phyloP scores from a whole-genome alignment of 2,113 vertebrate genomes.

The Lipophrys pholis region DNA sequence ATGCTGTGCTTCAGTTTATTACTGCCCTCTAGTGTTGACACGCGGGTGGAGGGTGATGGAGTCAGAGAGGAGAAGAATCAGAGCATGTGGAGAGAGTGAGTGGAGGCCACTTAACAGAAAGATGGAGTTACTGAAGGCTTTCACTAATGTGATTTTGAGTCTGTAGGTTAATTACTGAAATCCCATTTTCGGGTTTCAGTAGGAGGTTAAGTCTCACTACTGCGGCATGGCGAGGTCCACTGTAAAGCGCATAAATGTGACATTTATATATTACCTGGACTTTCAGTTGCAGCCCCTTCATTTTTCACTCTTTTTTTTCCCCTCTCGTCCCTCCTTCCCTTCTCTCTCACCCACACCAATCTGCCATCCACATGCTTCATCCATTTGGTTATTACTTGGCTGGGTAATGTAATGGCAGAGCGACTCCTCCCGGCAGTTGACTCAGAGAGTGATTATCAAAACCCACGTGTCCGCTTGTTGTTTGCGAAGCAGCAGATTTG shows the following conservation, averaged over 20 bases:
- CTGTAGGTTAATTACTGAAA: slow-evolving; percentile 60
- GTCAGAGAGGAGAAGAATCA: neutral
- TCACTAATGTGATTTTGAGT: slow-evolving; percentile 23
- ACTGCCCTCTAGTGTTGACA: slow-evolving; percentile 64
- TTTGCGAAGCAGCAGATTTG: slow-evolving; percentile 41
- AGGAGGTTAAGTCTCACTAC: slow-evolving; percentile 52
- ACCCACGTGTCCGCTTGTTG: slow-evolving; percentile 18
- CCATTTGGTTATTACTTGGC: slow-evolving; percentile 62
- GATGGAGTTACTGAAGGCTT: neutral
- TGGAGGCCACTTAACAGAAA: neutral
- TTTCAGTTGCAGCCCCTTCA: slow-evolving; percentile 3
- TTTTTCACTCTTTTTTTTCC: slow-evolving; percentile 6
- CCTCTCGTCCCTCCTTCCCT: neutral
- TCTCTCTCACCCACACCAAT: slow-evolving; percentile 2
- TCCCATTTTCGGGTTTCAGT: slow-evolving; percentile 50
- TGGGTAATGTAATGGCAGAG: slow-evolving; percentile 46
- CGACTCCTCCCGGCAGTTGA: slow-evolving; percentile 16
- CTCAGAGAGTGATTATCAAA: slow-evolving; percentile 40
- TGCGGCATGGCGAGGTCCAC: slow-evolving; percentile 32
- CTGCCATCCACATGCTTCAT: slow-evolving; percentile 9
- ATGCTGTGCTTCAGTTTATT: slow-evolving; percentile 8
- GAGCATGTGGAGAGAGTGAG: neutral
- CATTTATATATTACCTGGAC: slow-evolving; percentile 15
- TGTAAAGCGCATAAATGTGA: slow-evolving; percentile 31
- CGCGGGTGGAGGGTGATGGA: neutral